Base-by-base conservation (phyloP, 64 coral and sea anemone species). In the Montipora sp. region DNA sequence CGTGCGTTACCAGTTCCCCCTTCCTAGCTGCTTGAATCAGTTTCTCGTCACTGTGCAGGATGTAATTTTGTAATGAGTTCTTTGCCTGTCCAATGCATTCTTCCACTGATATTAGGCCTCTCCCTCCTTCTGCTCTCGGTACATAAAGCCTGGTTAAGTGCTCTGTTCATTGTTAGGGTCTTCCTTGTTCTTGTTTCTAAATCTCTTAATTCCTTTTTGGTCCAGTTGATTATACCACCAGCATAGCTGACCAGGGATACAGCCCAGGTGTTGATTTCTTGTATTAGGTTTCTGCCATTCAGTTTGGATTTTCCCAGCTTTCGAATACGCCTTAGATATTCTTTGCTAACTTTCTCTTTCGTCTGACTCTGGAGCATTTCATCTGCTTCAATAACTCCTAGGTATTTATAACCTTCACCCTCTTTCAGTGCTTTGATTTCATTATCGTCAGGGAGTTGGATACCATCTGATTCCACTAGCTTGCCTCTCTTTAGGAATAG, bases 401-500 rank as follows among this genome's bases (percentile, higher is more conserved):
- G 50, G 65, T 87, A 87, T 55, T 87, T 87, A 45, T 87, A 87
- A 8, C 84, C 65, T 14, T 85, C 82, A 8, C 70, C 50, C 65
- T 87, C 84, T 21, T 83, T 60, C 43, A 87, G 12, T 14, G 8
- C 20, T 7, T 59, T 87, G 13, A 87, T 87, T 75, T 87, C 13
- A 14, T 43, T 71, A 47, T 47, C 84, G 50, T 73, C 84, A 48
- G 69, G 84, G 9, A 87, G 59, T 67, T 3, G 16, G 47, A 86
- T 86, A 24, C 83, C 83, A 66, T 86, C 83, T 36, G 63, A 67
- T 2, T 87, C 8, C 84, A 87, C 65, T 13, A 73, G 9, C 15
- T 73, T 87, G 9, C 84, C 84, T 87, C 67, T 71, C 59, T 69
- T 55, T 87, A 87, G 24, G 44, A 87, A 13, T 10, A 87, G 47